These are phyloP conservation scores for Dicranocentrus wangi DNA, from an alignment of 2,888 invertebrate species.

Conservation along the genomic window DNA sequence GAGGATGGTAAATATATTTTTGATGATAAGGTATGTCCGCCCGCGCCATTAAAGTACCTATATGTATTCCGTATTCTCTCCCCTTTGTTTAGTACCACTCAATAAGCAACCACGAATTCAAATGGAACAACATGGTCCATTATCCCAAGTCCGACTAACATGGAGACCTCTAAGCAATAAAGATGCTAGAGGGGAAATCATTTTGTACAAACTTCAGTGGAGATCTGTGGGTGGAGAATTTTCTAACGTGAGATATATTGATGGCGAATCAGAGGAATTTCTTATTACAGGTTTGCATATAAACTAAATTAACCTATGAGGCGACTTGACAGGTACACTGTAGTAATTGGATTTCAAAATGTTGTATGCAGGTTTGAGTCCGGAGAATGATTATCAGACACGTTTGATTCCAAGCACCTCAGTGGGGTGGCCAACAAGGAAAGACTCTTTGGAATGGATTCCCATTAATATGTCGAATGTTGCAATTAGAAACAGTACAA, in stretches of 20 bases:
- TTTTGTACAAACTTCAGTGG: constrained; percentile 71
- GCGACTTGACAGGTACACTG: not conserved
- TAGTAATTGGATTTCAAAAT: no score
- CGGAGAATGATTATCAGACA: constrained; percentile 64
- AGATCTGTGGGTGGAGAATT: constrained; percentile 64
- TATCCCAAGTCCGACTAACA: constrained; percentile 63
- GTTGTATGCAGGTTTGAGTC: constrained; percentile 51
- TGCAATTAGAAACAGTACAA: constrained; percentile 65
- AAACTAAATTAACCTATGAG: constrained; percentile 9
- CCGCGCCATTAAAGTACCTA: no score
- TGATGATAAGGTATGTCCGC: no score
- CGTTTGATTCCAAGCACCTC: constrained; percentile 69
- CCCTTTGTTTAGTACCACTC: constrained; percentile 57
- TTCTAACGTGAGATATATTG: constrained; percentile 68
- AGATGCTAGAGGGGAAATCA: constrained; percentile 68
- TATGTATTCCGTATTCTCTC: no score
- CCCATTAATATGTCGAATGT: constrained; percentile 31
- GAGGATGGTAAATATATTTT: constrained; percentile 70
- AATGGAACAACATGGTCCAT: constrained; percentile 64
- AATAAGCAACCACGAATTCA: constrained; percentile 49
- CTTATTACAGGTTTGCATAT: constrained; percentile 65
- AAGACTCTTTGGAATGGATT: constrained; percentile 62
- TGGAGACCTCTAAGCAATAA: constrained; percentile 66
- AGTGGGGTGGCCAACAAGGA: constrained; percentile 52
- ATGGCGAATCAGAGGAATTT: constrained; percentile 67